Evolutionary conservation across 2,888 invertebrate genomes (phyloP), one percentile per base, ranked within the genome.

Genomic region (Xanthia icteritia): DNA sequence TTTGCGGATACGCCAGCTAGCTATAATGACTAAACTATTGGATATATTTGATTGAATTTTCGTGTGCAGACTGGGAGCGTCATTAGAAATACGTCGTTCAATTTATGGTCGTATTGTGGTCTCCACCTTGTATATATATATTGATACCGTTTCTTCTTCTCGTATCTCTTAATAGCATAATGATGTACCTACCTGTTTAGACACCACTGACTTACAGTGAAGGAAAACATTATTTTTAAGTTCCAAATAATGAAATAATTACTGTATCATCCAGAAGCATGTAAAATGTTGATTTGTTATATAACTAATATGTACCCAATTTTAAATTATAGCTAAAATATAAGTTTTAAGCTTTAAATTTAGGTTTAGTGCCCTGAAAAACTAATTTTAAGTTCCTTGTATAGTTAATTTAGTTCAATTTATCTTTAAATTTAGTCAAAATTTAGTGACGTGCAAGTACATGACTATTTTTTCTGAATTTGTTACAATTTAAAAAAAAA

Each of bases 341-440:
- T 80, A 82, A 81, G 70, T 68, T 72, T 36, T 82, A 82, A 82
- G 82, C 82, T 82, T 82, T 82, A 82, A 82, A 76, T 54, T 71
- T 85, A 74, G 63, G 51, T 54, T 74, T 67, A 84, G 81, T 84
- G 11, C 45, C 54, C 67, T 3, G 20, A 75, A 20, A 58, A 36
- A 15, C 31, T 81, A 76, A 42, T 48, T 9, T 36, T 83, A 85
- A 73, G 67, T 82, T 72, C 76, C 68, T 77, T 82, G 64, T 83
- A 65, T 60, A 65, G 60, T 71, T 54, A 60, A 79, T 73, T 83
- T 77, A 82, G 58, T 63, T 39, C 39, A 76, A 76, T 76, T 60
- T 69, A 39, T 45, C 42, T 9, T 27, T 45, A 17, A 31, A 71
- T 31, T 31, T 31, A 31, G 31, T 31, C 31, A 31, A 31, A 31